These are phyloP conservation scores for Drosophila cracens DNA, from an alignment of 2,888 invertebrate genomes.

Conservation along the genomic window DNA sequence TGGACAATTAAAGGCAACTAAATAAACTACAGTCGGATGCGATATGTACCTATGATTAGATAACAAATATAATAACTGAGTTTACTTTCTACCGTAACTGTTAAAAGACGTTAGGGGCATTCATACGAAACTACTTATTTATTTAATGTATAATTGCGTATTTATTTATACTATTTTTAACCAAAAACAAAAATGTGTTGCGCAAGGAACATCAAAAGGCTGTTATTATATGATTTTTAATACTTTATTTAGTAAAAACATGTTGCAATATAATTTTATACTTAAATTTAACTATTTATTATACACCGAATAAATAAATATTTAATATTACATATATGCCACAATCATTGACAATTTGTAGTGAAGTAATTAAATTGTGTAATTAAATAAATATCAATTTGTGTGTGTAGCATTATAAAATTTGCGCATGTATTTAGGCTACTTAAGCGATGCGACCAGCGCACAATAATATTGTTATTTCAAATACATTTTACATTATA, in stretches of 20 bases:
- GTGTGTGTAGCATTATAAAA: constrained; percentile 29
- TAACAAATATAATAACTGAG: constrained; percentile 31
- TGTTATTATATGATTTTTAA: constrained; percentile 70
- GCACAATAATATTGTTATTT: constrained; percentile 55
- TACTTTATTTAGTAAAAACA: constrained; percentile 36
- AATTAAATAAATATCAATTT: constrained; percentile 36
- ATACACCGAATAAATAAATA: constrained; percentile 47
- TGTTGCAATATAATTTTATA: constrained; percentile 71
- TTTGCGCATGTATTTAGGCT: constrained; percentile 52
- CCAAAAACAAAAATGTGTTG: constrained; percentile 56
- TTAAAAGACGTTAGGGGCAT: constrained; percentile 59
- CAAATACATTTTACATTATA: constrained; percentile 10
- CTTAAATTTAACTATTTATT: constrained; percentile 67
- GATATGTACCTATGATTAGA: constrained; percentile 23
- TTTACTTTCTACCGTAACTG: constrained; percentile 34
- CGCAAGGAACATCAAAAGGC: constrained; percentile 65
- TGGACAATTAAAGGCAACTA: constrained; percentile 77
- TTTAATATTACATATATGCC: constrained; percentile 49
- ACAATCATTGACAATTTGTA: constrained; percentile 68
- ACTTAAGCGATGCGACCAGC: constrained; percentile 42
- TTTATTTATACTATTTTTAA: constrained; percentile 50
- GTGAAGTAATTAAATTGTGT: constrained; percentile 46
- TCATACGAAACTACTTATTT: constrained; percentile 33
- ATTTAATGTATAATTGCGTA: constrained; percentile 32
- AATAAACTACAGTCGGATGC: neutral